phyloP scores from a whole-genome alignment of 2,797 vertebrate genomes.

The Esox lucius region DNA sequence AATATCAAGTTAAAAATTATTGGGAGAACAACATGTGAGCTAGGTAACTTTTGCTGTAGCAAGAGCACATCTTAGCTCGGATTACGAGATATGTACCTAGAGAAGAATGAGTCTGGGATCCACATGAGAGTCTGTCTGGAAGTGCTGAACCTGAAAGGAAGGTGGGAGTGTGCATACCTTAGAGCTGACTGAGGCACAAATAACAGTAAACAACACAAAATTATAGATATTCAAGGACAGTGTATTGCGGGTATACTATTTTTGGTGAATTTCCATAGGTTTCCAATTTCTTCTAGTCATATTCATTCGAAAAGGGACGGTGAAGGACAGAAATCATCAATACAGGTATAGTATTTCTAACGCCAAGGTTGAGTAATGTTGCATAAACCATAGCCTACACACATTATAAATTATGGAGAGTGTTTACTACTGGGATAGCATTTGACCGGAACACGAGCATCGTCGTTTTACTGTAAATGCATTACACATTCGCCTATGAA shows the following conservation, averaged over 20 bases:
- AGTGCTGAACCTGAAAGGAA: slow-evolving; percentile 88
- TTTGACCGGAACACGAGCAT: neutral
- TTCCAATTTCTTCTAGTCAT: neutral
- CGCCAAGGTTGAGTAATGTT: neutral
- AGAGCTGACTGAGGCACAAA: neutral
- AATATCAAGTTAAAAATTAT: neutral
- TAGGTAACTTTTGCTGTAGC: neutral
- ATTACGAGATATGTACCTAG: slow-evolving; percentile 76
- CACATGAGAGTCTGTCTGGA: slow-evolving; percentile 98
- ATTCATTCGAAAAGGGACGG: neutral
- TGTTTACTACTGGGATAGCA: neutral
- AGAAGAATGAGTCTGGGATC: slow-evolving; percentile 99
- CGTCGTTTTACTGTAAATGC: neutral
- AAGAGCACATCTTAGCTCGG: neutral
- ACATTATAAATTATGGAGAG: neutral
- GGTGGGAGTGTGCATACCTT: slow-evolving; percentile 25
- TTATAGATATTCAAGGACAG: neutral
- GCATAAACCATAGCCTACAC: neutral
- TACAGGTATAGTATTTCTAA: neutral
- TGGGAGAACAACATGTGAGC: neutral
- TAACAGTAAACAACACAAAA: neutral
- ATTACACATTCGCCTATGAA: neutral
- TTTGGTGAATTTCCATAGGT: neutral
- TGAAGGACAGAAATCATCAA: neutral
- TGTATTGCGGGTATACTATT: neutral